Base-by-base conservation (phyloP, 2,888 invertebrate genomes). In the Spodoptera picta region DNA sequence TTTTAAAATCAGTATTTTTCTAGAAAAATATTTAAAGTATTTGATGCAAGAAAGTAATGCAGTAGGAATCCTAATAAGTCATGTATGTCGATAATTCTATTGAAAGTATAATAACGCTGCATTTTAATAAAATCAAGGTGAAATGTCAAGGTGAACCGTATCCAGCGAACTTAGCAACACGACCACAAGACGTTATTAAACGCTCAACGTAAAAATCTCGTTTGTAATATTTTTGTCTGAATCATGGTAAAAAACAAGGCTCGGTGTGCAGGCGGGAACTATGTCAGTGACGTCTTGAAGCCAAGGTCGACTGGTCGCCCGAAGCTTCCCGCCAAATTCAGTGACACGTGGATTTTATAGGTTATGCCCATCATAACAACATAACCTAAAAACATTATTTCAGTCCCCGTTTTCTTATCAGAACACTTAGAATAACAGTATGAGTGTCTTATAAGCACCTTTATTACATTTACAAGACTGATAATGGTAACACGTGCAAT, bases 261-360 rank as follows among this genome's bases (percentile, higher is more conserved):
- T 87, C 86, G 82, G 84, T 85, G 79, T 90, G 89, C 90, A 90
- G 87, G 81, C 88, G 86, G 91, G 92, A 92, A 93, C 90, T 92
- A 93, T 92, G 92, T 91, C 92, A 92, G 83, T 93, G 93, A 92
- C 93, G 93, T 93, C 89, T 91, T 79, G 86, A 80, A 73, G 69
- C 85, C 93, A 94, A 94, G 94, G 94, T 85, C 93, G 90, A 87
- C 92, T 81, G 89, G 90, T 90, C 81, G 84, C 83, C 81, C 79
- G 51, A 55, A 60, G 70, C 71, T 92, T 94, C 93, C 94, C 94
- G 93, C 93, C 94, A 91, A 94, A 86, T 85, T 69, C 65, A 57
- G 45, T 68, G 68, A 70, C 79, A 72, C 66, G 65, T 82, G 81
- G 88, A 90, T 60, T 36, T 69, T 69, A 60, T 70, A 79, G 79